A percentile compares a stretch with the other conserved stretches of the same genome.
Conservation (phyloP, 2,888 invertebrate species). For the Acleris literana region DNA sequence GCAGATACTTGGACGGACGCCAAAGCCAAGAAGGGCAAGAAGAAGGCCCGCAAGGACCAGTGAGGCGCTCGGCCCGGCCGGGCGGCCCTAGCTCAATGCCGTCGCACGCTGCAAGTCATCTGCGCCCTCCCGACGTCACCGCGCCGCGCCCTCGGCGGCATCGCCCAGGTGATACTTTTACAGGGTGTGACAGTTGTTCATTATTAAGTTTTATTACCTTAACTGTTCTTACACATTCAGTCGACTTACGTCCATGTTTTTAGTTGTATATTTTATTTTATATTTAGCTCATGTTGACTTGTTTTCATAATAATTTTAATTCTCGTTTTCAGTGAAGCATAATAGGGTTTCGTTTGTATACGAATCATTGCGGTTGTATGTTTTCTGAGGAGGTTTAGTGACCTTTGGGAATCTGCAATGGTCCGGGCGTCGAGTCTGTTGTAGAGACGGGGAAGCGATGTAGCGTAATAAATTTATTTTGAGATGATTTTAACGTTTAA, state of each 20-base stretch:
- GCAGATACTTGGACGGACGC: conserved; percentile 90
- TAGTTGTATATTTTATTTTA: conserved; percentile 80
- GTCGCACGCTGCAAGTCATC: no score
- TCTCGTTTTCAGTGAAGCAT: conserved; percentile 75
- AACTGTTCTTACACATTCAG: conserved; percentile 74
- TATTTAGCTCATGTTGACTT: conserved; percentile 73
- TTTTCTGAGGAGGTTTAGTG: conserved; percentile 59
- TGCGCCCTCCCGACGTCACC: no score
- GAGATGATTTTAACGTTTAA: conserved; percentile 29
- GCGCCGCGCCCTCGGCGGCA: not conserved
- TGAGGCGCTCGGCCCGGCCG: conserved; percentile 77
- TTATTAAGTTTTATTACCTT: conserved; percentile 63
- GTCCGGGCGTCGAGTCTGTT: conserved; percentile 51
- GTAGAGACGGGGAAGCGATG: conserved; percentile 18
- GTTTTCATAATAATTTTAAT: conserved; percentile 78
- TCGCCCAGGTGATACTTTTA: conserved; percentile 66
- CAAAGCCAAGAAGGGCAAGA: conserved; percentile 90
- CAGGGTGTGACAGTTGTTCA: conserved; percentile 74
- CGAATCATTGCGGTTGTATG: conserved; percentile 63
- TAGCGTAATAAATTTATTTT: conserved; percentile 16
- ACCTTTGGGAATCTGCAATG: conserved; percentile 81
- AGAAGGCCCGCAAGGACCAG: conserved; percentile 89
- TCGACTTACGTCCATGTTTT: conserved; percentile 80
- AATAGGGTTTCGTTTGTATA: conserved; percentile 67
- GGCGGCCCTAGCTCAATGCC: conserved; percentile 78